Percentiles rank a stretch among this genome's conserved stretches.
These are phyloP conservation scores for Aurelia sp. DNA, from an alignment of 30 jellyfish, hydroid and myxozoan species.

Conservation along the genomic window DNA sequence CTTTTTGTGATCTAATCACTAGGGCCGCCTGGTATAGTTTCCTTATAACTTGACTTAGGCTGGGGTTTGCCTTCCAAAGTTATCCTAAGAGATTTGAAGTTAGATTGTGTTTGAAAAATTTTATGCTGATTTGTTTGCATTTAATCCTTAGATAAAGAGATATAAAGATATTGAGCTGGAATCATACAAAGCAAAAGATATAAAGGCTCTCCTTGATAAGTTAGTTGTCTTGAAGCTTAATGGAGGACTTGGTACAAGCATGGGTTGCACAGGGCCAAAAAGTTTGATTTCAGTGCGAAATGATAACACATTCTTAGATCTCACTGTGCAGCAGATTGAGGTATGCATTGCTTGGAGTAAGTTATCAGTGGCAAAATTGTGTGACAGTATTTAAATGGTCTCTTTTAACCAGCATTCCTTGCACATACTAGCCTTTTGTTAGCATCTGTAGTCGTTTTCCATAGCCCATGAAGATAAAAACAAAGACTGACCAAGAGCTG, in stretches of 20 bases:
- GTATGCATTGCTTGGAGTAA: constrained; percentile 30
- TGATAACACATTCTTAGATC: constrained; percentile 90
- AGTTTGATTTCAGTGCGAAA: constrained; percentile 91
- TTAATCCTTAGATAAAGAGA: constrained; percentile 23
- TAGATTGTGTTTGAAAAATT: too few relatives aligned
- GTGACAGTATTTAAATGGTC: neutral
- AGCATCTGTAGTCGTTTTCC: too few relatives aligned
- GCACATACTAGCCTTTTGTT: too few relatives aligned
- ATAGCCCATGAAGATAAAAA: too few relatives aligned
- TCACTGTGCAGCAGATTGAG: constrained; percentile 98
- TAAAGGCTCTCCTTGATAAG: constrained; percentile 73
- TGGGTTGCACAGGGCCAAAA: constrained; percentile 99
- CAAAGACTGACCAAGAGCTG: too few relatives aligned
- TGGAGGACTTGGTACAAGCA: constrained; percentile 99
- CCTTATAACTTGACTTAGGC: too few relatives aligned
- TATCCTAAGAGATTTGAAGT: too few relatives aligned
- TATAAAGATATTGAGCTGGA: constrained; percentile 60
- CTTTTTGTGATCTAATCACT: too few relatives aligned
- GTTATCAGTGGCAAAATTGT: neutral
- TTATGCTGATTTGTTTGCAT: too few relatives aligned
- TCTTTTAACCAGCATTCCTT: neutral
- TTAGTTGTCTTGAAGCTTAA: constrained; percentile 94
- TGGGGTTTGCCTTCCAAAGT: too few relatives aligned
- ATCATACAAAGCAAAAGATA: constrained; percentile 43
- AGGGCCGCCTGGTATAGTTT: too few relatives aligned